Evolutionary conservation across 2,113 vertebrate species (phyloP).

Genomic region (Nestor notabilis): DNA sequence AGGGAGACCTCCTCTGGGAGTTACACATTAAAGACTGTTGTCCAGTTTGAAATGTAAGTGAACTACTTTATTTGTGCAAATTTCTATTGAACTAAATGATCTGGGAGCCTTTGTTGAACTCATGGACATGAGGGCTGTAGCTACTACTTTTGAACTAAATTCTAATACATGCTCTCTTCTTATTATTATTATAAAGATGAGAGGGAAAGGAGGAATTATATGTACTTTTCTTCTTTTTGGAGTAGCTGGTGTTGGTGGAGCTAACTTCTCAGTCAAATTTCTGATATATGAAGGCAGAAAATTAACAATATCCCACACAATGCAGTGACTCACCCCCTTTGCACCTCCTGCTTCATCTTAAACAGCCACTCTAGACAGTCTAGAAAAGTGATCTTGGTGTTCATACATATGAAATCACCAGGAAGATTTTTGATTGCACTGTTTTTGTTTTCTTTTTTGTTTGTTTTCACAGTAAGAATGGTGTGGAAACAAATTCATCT

Average conservation of each 20-base stretch:
- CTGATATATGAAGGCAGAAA: neutral
- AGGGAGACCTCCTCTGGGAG: neutral
- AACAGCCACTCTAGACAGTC: neutral
- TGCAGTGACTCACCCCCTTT: neutral
- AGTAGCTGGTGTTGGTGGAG: neutral
- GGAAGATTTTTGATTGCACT: neutral
- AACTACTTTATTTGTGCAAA: slow-evolving; percentile 14
- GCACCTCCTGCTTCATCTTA: neutral
- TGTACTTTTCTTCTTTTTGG: neutral
- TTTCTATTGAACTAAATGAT: slow-evolving; percentile 4
- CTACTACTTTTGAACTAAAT: slow-evolving; percentile 9
- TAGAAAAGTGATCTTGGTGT: neutral
- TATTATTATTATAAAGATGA: slow-evolving; percentile 7
- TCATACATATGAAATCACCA: neutral
- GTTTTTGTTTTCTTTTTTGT: neutral
- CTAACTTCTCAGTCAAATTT: slow-evolving; percentile 17
- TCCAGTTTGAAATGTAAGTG: neutral
- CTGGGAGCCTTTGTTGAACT: neutral
- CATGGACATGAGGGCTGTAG: neutral
- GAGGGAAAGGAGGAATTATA: slow-evolving; percentile 3
- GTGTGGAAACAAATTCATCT: neutral
- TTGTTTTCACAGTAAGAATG: neutral
- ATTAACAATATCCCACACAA: neutral
- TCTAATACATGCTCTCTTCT: neutral
- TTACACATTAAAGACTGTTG: slow-evolving; percentile 20